Conservation (phyloP, 2,888 invertebrate genomes). For the Rhorus exstirpatorius region DNA sequence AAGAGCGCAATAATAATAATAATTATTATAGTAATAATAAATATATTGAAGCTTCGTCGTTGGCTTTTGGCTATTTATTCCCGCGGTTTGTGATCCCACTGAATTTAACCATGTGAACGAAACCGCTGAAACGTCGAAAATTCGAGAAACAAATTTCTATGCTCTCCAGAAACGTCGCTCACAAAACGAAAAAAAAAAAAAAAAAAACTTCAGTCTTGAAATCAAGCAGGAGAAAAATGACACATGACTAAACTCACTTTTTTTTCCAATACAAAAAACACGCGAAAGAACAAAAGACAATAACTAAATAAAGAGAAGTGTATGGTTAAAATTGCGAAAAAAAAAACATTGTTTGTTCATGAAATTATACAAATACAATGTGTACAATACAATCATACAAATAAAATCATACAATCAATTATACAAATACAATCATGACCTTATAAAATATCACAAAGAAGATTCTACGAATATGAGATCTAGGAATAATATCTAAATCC, state of each 20-base stretch:
- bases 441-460: too few relatives aligned
- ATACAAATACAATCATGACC: too few relatives aligned
- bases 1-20: slow-evolving; percentile 10
- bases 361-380: too few relatives aligned
- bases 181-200: too few relatives aligned
- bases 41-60: slow-evolving; percentile 31
- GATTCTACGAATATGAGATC: too few relatives aligned
- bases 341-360: too few relatives aligned
- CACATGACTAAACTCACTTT: neutral
- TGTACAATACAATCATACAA: too few relatives aligned
- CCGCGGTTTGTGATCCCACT: slow-evolving; percentile 35
- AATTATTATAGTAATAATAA: slow-evolving; percentile 24
- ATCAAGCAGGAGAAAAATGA: neutral
- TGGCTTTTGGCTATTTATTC: slow-evolving; percentile 21
- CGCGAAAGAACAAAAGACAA: neutral
- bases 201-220: neutral
- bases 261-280: too few relatives aligned
- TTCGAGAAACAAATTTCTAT: slow-evolving; percentile 7
- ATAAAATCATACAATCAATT: too few relatives aligned
- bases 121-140: slow-evolving; percentile 30
- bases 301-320: too few relatives aligned
- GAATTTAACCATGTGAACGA: slow-evolving; percentile 40
- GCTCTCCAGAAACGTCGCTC: neutral
- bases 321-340: too few relatives aligned
- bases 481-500: too few relatives aligned